These are phyloP conservation scores for Dendroctonus ponderosae DNA, from an alignment of 1,140 invertebrate species.

Conservation along the genomic window DNA sequence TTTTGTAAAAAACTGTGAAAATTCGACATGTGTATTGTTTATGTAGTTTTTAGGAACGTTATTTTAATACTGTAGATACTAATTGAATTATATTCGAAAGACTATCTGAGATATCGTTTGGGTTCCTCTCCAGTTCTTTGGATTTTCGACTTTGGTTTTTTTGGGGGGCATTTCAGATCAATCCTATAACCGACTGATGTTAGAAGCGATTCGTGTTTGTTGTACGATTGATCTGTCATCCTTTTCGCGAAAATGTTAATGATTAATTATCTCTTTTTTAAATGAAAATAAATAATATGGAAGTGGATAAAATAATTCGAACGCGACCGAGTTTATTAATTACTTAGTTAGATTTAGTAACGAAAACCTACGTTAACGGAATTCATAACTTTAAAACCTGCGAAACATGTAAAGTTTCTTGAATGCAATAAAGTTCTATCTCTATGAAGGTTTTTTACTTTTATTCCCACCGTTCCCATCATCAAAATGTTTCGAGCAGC, in stretches of 20 bases:
- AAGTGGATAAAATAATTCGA: constrained; percentile 2
- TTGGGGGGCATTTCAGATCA: no score
- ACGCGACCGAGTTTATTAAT: constrained; percentile 22
- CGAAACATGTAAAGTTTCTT: constrained; percentile 51
- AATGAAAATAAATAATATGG: constrained; percentile 4
- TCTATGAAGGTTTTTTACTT: constrained; percentile 38
- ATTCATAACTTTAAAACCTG: constrained; percentile 41
- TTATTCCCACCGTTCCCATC: no score
- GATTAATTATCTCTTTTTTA: constrained; percentile 9
- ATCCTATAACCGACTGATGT: no score
- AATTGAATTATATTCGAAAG: constrained; percentile 37
- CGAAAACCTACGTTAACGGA: constrained; percentile 35
- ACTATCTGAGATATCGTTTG: constrained; percentile 47
- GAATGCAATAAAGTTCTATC: constrained; percentile 52
- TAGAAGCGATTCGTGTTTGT: no score
- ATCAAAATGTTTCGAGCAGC: no score
- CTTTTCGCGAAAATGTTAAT: constrained; percentile 14
- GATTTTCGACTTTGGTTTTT: no score
- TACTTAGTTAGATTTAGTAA: constrained; percentile 39
- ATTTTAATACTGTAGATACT: constrained; percentile 29
- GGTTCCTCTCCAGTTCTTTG: constrained; percentile 35
- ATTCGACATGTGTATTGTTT: constrained; percentile 28
- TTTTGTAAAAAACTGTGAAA: constrained; percentile 31
- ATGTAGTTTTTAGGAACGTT: constrained; percentile 28
- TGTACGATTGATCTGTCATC: constrained; percentile 17